Conservation (phyloP, 1,140 invertebrate genomes). For the Drosophila tropicalis region DNA sequence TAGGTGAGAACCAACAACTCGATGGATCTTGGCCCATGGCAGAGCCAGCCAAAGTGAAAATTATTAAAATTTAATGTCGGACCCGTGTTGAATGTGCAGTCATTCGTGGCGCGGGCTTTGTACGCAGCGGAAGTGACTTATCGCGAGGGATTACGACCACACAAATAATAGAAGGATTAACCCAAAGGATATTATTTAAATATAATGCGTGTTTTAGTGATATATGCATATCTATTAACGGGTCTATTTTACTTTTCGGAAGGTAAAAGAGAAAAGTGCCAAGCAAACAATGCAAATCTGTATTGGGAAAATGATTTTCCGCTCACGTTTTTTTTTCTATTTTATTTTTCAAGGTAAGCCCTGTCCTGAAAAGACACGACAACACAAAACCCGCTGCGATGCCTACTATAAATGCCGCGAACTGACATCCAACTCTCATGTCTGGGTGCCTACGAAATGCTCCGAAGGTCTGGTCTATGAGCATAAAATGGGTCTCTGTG, state of each 20-base stretch:
- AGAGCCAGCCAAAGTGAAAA: conserved; percentile 58
- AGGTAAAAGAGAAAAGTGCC: conserved; percentile 48
- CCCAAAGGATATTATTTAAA: conserved; percentile 15
- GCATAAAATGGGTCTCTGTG: conserved; percentile 83
- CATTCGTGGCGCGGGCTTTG: conserved; percentile 70
- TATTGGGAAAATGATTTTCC: neutral
- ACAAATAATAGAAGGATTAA: conserved; percentile 24
- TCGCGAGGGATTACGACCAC: conserved; percentile 33
- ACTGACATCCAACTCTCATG: conserved; percentile 82
- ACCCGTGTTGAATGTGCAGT: conserved; percentile 53
- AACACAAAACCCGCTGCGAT: conserved; percentile 84
- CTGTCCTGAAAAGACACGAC: conserved; percentile 84
- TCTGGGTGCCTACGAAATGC: conserved; percentile 84
- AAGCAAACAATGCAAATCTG: neutral
- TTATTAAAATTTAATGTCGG: conserved; percentile 67
- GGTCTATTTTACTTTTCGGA: conserved; percentile 76
- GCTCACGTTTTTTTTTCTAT: neutral
- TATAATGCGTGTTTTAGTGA: conserved; percentile 51
- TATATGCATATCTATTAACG: conserved; percentile 55
- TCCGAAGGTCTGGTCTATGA: conserved; percentile 84
- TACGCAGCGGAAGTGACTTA: conserved; percentile 48
- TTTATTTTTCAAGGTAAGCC: conserved; percentile 64
- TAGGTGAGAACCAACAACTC: conserved; percentile 23
- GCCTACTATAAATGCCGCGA: conserved; percentile 84
- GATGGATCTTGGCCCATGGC: conserved; percentile 1